Conservation (phyloP, 2,888 invertebrate species). For the Petrophora chlorosata region DNA sequence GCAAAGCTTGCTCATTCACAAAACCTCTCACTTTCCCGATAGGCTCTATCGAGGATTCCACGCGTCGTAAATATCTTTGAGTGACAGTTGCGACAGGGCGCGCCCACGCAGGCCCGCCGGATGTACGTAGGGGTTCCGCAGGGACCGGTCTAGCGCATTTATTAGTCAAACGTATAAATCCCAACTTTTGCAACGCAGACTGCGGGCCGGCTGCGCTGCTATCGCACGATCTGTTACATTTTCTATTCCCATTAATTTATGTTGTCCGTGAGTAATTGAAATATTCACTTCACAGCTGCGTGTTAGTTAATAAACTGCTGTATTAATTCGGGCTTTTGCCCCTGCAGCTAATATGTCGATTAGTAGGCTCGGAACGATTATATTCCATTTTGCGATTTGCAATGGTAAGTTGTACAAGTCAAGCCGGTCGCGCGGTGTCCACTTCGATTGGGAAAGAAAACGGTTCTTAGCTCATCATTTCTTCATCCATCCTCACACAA, state of each 20-base stretch:
- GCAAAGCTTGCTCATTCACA: slow-evolving; percentile 63
- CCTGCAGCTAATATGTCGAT: slow-evolving; percentile 60
- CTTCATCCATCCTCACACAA: slow-evolving; percentile 1
- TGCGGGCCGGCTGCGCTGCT: slow-evolving; percentile 68
- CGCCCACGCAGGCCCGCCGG: slow-evolving; percentile 75
- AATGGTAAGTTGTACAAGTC: slow-evolving; percentile 35
- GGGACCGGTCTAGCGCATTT: slow-evolving; percentile 67
- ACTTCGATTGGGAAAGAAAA: slow-evolving; percentile 17
- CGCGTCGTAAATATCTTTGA: slow-evolving; percentile 66
- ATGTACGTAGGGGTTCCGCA: slow-evolving; percentile 80
- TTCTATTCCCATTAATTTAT: slow-evolving; percentile 79
- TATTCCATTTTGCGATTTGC: slow-evolving; percentile 57
- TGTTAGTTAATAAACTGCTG: slow-evolving; percentile 66
- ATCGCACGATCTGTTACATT: slow-evolving; percentile 75
- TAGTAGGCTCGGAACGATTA: slow-evolving; percentile 50
- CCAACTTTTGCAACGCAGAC: slow-evolving; percentile 78
- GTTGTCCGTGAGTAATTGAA: slow-evolving; percentile 65
- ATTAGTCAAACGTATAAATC: slow-evolving; percentile 47
- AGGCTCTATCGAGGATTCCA: slow-evolving; percentile 57
- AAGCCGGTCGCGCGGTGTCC: slow-evolving; percentile 29
- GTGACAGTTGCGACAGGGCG: slow-evolving; percentile 69
- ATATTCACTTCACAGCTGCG: slow-evolving; percentile 71
- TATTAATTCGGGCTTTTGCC: slow-evolving; percentile 68
- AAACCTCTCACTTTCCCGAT: slow-evolving; percentile 57
- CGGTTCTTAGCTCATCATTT: slow-evolving; percentile 4